phyloP scores from a whole-genome alignment of 2,797 vertebrate genomes.

The Neosilurus hyrtlii region DNA sequence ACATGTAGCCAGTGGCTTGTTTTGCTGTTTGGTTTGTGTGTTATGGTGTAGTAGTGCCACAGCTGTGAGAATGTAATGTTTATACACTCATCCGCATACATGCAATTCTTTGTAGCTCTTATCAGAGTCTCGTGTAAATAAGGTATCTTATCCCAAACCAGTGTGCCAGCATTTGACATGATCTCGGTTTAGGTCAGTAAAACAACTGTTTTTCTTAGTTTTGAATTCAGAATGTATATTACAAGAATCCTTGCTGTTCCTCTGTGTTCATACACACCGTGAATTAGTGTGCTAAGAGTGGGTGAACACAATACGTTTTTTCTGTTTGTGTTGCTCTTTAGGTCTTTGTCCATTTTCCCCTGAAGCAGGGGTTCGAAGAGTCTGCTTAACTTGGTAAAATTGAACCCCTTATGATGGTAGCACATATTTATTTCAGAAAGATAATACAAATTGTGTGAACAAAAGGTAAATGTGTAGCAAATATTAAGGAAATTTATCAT shows the following conservation, averaged over 20 bases:
- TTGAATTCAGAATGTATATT: constrained; percentile 22
- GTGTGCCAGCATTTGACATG: constrained; percentile 21
- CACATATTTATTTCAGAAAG: not conserved
- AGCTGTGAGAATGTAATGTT: constrained; percentile 20
- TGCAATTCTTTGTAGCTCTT: constrained; percentile 23
- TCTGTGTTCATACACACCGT: not conserved
- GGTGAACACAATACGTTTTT: not conserved
- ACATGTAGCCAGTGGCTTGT: constrained; percentile 16
- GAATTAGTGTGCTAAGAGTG: not conserved
- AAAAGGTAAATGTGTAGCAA: not conserved
- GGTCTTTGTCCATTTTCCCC: not conserved
- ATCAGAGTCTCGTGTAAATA: constrained; percentile 40
- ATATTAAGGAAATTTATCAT: not conserved
- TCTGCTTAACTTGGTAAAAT: not conserved
- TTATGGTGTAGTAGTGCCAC: not conserved
- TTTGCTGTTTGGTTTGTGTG: constrained; percentile 16
- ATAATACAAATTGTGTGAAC: too few relatives aligned
- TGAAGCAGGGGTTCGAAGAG: not conserved
- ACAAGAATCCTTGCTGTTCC: constrained; percentile 23
- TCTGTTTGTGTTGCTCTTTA: not conserved
- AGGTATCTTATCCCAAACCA: constrained; percentile 24
- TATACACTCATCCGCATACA: constrained; percentile 23
- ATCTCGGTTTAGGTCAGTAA: constrained; percentile 35
- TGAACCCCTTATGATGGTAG: not conserved
- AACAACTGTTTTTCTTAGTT: constrained; percentile 33